phyloP scores from a whole-genome alignment of 2,888 invertebrate species.

The Glaucopsyche alexis region DNA sequence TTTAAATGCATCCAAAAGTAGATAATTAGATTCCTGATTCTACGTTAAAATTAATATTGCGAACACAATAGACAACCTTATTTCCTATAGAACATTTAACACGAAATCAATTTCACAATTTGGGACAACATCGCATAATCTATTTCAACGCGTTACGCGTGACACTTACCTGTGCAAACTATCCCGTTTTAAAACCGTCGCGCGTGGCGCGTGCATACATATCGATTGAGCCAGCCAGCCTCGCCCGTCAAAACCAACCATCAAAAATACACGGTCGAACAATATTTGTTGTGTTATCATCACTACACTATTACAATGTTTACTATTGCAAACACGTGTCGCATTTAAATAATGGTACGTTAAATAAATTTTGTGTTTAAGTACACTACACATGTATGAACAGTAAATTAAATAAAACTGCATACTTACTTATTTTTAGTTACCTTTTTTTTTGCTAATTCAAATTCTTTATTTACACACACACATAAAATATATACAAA shows the following conservation, averaged over 20 bases:
- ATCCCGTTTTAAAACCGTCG: constrained; percentile 21
- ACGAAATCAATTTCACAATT: constrained; percentile 8
- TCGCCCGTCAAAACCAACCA: constrained; percentile 29
- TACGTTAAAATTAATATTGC: too few relatives aligned
- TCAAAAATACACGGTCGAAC: constrained; percentile 22
- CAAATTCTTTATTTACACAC: neutral
- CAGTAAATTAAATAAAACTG: neutral
- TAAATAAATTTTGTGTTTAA: neutral
- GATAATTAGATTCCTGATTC: too few relatives aligned
- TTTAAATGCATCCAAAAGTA: too few relatives aligned
- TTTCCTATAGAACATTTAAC: neutral
- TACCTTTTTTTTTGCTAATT: neutral
- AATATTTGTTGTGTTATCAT: constrained; percentile 2
- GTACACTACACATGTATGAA: too few relatives aligned
- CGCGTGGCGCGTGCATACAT: constrained; percentile 33
- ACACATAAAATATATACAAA: too few relatives aligned
- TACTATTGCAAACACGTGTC: neutral
- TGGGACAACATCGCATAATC: constrained; percentile 6
- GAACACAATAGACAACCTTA: too few relatives aligned
- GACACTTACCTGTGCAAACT: constrained; percentile 22
- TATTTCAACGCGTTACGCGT: constrained; percentile 20
- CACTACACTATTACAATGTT: neutral
- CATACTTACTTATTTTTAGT: neutral
- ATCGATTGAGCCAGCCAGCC: constrained; percentile 33
- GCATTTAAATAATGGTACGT: neutral